phyloP scores from a whole-genome alignment of 2,113 vertebrate genomes.

The Alosa alosa region DNA sequence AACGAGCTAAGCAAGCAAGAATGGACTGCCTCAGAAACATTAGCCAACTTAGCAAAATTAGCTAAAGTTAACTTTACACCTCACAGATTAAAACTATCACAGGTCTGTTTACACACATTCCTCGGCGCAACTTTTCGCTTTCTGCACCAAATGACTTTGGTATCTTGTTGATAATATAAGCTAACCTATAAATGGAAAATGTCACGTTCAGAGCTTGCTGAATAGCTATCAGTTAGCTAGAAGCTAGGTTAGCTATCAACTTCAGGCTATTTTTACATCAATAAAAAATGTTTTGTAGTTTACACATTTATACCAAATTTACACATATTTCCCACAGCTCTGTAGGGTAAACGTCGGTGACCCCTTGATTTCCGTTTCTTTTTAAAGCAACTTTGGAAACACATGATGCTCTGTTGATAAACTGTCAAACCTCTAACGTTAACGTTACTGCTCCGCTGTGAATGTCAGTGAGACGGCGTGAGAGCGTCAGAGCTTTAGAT shows the following conservation, averaged over 20 bases:
- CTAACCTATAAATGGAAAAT: background rate
- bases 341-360: background rate
- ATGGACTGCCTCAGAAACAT: no score
- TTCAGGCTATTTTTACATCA: background rate
- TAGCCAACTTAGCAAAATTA: no score
- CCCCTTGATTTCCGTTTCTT: background rate
- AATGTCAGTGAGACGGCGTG: no score
- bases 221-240: background rate
- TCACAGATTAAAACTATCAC: no score
- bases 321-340: background rate
- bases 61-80: no score
- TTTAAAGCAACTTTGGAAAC: background rate
- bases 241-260: background rate
- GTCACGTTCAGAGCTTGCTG: background rate
- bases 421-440: no score
- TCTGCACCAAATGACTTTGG: no score
- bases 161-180: background rate
- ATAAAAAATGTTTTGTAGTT: background rate
- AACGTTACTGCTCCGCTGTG: no score
- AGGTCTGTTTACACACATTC: no score
- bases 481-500: no score
- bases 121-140: no score
- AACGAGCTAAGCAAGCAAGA: no score
- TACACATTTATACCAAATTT: background rate
- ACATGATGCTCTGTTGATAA: background rate